These are phyloP conservation scores for Atrichornis clamosus DNA, from an alignment of 2,113 vertebrate genomes.

Conservation along the genomic window DNA sequence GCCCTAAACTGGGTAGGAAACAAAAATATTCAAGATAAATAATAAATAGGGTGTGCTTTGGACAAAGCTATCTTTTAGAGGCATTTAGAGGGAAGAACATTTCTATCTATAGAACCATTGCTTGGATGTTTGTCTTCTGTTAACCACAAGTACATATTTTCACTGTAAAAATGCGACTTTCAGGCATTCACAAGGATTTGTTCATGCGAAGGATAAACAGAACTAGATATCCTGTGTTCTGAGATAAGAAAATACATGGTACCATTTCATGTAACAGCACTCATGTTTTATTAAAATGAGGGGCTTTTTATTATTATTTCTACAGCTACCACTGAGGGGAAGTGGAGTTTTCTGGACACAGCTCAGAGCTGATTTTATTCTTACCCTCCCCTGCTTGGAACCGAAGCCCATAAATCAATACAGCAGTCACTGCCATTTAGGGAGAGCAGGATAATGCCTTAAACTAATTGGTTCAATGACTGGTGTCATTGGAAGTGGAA, in stretches of 20 bases:
- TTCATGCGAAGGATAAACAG: constrained; percentile 47
- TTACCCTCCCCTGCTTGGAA: background rate
- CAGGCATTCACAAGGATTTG: background rate
- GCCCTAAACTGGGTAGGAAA: constrained; percentile 6
- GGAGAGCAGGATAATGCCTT: background rate
- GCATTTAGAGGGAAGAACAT: background rate
- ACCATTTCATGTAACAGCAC: background rate
- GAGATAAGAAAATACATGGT: constrained; percentile 37
- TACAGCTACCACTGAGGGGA: background rate
- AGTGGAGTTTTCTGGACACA: background rate
- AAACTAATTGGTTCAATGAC: background rate
- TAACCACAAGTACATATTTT: constrained; percentile 42
- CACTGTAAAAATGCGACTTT: constrained; percentile 8
- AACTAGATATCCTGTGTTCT: constrained; percentile 29
- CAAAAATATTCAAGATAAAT: constrained; percentile 50
- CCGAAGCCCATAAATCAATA: background rate
- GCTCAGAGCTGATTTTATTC: background rate
- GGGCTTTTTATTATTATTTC: background rate
- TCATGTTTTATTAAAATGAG: constrained; percentile 42
- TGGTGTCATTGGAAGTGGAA: background rate
- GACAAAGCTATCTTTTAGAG: constrained; percentile 26
- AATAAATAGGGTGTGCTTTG: constrained; percentile 37
- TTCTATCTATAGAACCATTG: constrained; percentile 25
- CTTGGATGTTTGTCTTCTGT: constrained; percentile 31
- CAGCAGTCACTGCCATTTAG: background rate